Evolutionary conservation across 2,797 vertebrate species (phyloP).

Genomic region (Hydrocynus forskahlii): DNA sequence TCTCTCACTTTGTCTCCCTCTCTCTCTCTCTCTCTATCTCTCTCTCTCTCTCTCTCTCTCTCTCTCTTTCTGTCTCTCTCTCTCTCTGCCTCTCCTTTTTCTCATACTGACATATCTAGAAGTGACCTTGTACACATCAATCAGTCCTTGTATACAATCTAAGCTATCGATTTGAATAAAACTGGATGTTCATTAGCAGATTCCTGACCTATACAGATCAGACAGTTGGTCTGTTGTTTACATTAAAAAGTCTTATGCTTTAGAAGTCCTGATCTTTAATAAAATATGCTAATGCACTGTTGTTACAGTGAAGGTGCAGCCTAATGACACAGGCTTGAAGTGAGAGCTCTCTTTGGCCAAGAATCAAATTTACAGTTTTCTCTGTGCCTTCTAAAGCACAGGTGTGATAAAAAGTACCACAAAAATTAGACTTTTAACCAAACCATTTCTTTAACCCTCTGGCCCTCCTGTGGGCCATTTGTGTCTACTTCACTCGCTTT

Average conservation of each 20-base stretch:
- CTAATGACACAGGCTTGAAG: too few species aligned
- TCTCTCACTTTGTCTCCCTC: not conserved
- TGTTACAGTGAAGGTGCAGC: too few species aligned
- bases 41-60: not conserved
- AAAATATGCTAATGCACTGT: too few species aligned
- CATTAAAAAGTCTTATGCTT: not conserved
- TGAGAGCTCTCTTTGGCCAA: too few species aligned
- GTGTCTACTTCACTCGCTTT: too few species aligned
- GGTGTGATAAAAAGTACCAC: too few species aligned
- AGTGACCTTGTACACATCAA: constrained; percentile 53
- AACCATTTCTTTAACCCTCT: not conserved
- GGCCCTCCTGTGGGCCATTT: too few species aligned
- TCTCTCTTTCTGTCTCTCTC: not conserved
- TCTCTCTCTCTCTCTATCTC: constrained; percentile 12
- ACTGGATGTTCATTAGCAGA: constrained; percentile 7
- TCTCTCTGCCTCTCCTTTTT: constrained; percentile 1
- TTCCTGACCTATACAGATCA: not conserved
- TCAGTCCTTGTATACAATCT: constrained; percentile 41
- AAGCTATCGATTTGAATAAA: constrained; percentile 30
- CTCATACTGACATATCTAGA: constrained; percentile 13
- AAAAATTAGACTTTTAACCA: not conserved
- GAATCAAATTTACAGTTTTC: too few species aligned
- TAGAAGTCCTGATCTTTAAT: not conserved
- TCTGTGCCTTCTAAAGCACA: too few species aligned
- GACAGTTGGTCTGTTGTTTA: not conserved